These are phyloP conservation scores for Lathronympha strigana DNA, from an alignment of 2,888 invertebrate genomes.

Conservation along the genomic window DNA sequence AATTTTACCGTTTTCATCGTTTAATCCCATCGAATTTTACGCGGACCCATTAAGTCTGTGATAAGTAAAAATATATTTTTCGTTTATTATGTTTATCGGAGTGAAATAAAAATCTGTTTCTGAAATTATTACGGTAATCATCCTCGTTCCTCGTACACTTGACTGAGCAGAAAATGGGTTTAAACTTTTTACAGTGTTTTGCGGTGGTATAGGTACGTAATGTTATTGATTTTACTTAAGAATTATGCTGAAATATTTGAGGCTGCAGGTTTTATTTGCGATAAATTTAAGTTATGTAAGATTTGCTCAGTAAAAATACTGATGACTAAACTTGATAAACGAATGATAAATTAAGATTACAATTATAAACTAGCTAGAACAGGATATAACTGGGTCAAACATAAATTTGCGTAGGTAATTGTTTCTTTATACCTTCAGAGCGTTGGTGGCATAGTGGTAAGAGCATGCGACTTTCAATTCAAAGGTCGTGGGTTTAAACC, in stretches of 20 bases:
- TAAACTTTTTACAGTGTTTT: background rate
- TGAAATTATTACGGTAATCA: constrained; percentile 11
- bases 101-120: constrained; percentile 17
- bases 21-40: constrained; percentile 30
- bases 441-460: too few species aligned
- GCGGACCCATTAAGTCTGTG: constrained; percentile 14
- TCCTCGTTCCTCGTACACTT: background rate
- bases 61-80: constrained; percentile 19
- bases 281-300: too few species aligned
- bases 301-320: too few species aligned
- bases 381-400: too few species aligned
- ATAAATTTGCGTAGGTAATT: too few species aligned
- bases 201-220: background rate
- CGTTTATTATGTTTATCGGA: constrained; percentile 23
- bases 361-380: too few species aligned
- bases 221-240: background rate
- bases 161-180: constrained; percentile 10
- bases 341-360: too few species aligned
- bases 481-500: too few species aligned
- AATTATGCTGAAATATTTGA: too few species aligned
- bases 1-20: constrained; percentile 20
- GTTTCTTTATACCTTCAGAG: too few species aligned
- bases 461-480: too few species aligned
- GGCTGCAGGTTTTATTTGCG: background rate
- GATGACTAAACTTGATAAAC: too few species aligned